phyloP scores from a whole-genome alignment of 2,113 vertebrate genomes.

The Bostrychus sinensis region DNA sequence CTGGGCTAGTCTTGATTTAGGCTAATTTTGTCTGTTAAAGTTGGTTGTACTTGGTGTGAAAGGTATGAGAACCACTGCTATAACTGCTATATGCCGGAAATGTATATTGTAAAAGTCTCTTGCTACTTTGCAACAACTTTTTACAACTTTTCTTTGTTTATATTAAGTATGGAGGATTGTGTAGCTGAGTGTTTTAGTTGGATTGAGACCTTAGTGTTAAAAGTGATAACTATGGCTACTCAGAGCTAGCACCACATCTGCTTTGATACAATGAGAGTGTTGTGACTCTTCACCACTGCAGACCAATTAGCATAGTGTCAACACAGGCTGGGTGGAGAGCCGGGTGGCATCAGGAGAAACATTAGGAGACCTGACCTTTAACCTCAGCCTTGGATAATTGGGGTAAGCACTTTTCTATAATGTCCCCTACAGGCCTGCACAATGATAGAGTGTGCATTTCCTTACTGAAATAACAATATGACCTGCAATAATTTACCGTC shows the following conservation, averaged over 20 bases:
- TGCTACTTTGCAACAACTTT: not conserved
- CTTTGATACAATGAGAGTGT: constrained; percentile 46
- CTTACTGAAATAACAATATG: no score
- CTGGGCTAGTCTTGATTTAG: no score
- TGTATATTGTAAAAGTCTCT: no score
- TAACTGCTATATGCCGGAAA: no score
- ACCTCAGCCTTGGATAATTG: constrained; percentile 11
- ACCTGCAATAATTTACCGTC: no score
- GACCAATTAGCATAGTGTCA: constrained; percentile 19
- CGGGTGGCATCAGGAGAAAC: constrained; percentile 12
- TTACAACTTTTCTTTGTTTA: constrained; percentile 1
- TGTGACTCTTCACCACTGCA: constrained; percentile 33
- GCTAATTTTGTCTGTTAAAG: no score
- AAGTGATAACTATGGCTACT: constrained; percentile 36
- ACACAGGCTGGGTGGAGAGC: constrained; percentile 21
- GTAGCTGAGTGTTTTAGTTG: not conserved
- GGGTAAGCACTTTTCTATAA: not conserved
- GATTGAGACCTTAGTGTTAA: not conserved
- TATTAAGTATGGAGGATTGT: not conserved
- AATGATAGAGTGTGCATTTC: no score
- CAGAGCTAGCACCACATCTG: constrained; percentile 48
- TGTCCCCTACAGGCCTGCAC: not conserved
- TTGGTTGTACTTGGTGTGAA: no score
- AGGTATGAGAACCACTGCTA: no score
- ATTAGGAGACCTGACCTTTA: constrained; percentile 13